Evolutionary conservation across 2,888 invertebrate species (phyloP).

Genomic region (Stegana nigrithorax): DNA sequence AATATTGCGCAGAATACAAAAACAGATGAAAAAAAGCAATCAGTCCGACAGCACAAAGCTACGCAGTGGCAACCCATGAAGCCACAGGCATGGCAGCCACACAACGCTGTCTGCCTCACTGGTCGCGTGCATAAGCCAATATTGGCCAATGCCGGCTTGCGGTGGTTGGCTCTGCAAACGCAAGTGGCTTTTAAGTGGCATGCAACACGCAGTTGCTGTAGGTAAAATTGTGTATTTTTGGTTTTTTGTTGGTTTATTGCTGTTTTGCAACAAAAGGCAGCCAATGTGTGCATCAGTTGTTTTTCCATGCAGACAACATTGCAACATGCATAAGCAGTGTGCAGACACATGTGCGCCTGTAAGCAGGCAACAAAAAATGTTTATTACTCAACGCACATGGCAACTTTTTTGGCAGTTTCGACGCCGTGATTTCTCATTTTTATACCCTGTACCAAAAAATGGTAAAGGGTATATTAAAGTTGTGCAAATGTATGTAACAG

Average conservation of each 20-base stretch:
- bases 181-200: too few species aligned
- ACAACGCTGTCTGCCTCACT: not conserved
- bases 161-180: too few species aligned
- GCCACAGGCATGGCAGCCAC: not conserved
- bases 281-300: not conserved
- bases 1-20: too few species aligned
- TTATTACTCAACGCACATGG: too few species aligned
- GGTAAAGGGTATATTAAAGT: too few species aligned
- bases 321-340: slow-evolving; percentile 5
- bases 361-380: slow-evolving; percentile 9
- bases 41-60: not conserved
- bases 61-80: too few species aligned
- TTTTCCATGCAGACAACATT: not conserved
- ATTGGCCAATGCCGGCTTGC: not conserved
- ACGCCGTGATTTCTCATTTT: slow-evolving; percentile 3
- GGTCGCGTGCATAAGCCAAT: not conserved
- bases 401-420: too few species aligned
- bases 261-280: not conserved
- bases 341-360: not conserved
- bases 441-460: too few species aligned
- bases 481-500: too few species aligned
- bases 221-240: not conserved
- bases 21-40: not conserved
- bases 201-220: slow-evolving; percentile 10
- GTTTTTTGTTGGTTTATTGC: too few species aligned